A percentile compares a stretch with the other conserved stretches of the same genome.
Conservation (phyloP, 2,888 invertebrate species). For the Lasioglossum oenotherae region DNA sequence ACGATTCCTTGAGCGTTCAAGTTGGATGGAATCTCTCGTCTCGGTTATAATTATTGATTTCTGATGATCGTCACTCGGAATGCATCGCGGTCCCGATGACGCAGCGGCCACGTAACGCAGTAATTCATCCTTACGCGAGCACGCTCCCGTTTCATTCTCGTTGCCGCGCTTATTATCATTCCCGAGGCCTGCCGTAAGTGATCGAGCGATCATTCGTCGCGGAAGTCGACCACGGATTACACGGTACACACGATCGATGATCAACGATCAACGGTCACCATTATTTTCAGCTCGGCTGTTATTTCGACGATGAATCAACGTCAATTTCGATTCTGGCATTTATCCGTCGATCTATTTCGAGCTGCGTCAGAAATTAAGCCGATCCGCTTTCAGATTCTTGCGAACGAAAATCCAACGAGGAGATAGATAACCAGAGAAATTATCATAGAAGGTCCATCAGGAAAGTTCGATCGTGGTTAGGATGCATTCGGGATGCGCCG, state of each 20-base stretch:
- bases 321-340: background rate
- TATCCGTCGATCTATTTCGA: background rate
- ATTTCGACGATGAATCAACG: constrained; percentile 12
- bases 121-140: constrained; percentile 37
- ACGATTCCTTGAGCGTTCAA: background rate
- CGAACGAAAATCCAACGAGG: background rate
- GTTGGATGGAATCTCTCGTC: background rate
- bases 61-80: constrained; percentile 21
- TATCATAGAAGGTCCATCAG: constrained; percentile 10
- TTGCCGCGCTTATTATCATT: constrained; percentile 38
- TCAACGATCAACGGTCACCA: background rate
- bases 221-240: background rate
- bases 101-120: constrained; percentile 36
- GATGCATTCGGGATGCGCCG: background rate
- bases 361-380: background rate
- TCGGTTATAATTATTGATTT: constrained; percentile 9
- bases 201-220: background rate
- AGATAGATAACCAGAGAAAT: background rate
- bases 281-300: background rate
- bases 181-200: background rate
- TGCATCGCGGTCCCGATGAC: constrained; percentile 29
- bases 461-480: background rate
- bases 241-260: background rate
- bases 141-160: constrained; percentile 34
- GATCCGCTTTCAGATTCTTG: background rate